phyloP scores from a whole-genome alignment of 2,888 invertebrate species.

The Spatulosminthurus flaviceps region DNA sequence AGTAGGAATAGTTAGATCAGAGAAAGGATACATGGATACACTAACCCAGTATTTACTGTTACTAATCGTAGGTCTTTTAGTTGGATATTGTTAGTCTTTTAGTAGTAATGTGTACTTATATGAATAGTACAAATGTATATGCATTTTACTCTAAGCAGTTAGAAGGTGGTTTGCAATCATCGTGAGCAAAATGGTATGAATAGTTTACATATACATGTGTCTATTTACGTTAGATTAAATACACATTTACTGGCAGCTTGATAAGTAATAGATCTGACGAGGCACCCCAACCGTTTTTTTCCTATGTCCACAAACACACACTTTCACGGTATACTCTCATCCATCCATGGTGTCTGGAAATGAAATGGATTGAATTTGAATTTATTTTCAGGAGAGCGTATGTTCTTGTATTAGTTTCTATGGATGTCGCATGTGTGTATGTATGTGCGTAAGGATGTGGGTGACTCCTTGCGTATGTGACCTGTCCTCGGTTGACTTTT shows the following conservation, averaged over 20 bases:
- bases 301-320: slow-evolving; percentile 3
- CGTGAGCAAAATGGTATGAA: neutral
- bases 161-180: neutral
- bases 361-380: slow-evolving; percentile 62
- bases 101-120: no score
- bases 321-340: slow-evolving; percentile 29
- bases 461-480: neutral
- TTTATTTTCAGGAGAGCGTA: slow-evolving; percentile 48
- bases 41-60: neutral
- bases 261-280: no score
- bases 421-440: no score
- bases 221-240: slow-evolving; percentile 25
- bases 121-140: no score
- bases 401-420: no score
- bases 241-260: slow-evolving; percentile 20
- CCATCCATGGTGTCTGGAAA: slow-evolving; percentile 42
- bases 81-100: no score
- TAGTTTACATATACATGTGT: neutral
- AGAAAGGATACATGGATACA: neutral
- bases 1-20: neutral
- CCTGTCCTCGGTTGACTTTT: neutral
- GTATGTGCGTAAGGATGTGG: neutral
- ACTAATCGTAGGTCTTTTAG: no score
- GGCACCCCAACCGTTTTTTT: neutral
- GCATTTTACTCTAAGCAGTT: no score